These are phyloP conservation scores for Anniella stebbinsi DNA, from an alignment of 2,797 vertebrate genomes.

Conservation along the genomic window DNA sequence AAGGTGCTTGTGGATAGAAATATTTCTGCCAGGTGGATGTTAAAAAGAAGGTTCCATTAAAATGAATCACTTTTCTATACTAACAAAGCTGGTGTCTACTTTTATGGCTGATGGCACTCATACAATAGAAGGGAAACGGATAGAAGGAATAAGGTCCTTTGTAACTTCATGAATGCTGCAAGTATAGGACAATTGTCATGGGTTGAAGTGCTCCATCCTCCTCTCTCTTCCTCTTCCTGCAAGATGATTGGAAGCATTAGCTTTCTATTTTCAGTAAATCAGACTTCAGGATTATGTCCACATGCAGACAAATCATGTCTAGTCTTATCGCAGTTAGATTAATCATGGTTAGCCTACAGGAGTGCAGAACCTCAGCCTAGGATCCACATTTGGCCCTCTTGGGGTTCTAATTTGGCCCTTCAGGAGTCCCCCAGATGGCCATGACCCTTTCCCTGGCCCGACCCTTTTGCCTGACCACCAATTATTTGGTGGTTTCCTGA, in stretches of 20 bases:
- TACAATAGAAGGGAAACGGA: not conserved
- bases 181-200: not conserved
- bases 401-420: too few relatives aligned
- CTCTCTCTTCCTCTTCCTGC: not conserved
- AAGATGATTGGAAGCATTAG: not conserved
- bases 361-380: too few relatives aligned
- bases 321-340: not conserved
- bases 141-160: not conserved
- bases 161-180: not conserved
- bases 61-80: not conserved
- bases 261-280: not conserved
- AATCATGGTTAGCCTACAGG: too few relatives aligned
- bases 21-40: slow-evolving; percentile 6
- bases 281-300: not conserved
- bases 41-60: not conserved
- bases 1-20: not conserved
- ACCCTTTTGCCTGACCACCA: too few relatives aligned
- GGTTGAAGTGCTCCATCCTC: not conserved
- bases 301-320: not conserved
- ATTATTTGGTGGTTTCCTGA: too few relatives aligned
- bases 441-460: too few relatives aligned
- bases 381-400: too few relatives aligned
- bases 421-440: too few relatives aligned
- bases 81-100: not conserved
- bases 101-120: not conserved